Conservation (phyloP, 2,888 invertebrate genomes). For the Apodemia mormo region DNA sequence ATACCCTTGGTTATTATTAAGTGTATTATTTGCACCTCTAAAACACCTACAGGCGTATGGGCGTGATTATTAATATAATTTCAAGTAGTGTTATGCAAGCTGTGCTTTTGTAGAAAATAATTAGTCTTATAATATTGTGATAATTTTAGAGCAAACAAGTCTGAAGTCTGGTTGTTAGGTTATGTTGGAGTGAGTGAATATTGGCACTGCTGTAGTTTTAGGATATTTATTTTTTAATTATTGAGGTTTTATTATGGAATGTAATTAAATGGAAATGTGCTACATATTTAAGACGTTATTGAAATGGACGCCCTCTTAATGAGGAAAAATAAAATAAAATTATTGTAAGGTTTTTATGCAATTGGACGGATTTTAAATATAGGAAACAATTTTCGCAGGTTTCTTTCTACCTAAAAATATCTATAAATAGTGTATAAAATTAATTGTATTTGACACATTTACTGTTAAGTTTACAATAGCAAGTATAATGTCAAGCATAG, state of each 20-base stretch:
- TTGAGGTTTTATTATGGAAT: background rate
- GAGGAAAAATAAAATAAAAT: background rate
- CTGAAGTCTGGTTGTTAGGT: slow-evolving; percentile 9
- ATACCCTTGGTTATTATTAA: too few relatives aligned
- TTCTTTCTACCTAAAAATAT: too few relatives aligned
- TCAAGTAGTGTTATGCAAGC: background rate
- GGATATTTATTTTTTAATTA: slow-evolving; percentile 12
- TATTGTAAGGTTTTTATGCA: too few relatives aligned
- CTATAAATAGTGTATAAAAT: too few relatives aligned
- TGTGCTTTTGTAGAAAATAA: slow-evolving; percentile 10
- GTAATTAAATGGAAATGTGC: background rate
- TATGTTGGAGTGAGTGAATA: slow-evolving; percentile 1
- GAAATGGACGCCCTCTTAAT: background rate
- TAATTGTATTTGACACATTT: too few relatives aligned
- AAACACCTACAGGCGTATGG: background rate
- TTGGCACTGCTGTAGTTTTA: slow-evolving; percentile 12
- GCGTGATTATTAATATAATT: background rate
- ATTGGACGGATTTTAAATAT: too few relatives aligned
- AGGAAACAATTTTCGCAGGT: too few relatives aligned
- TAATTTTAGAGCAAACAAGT: slow-evolving; percentile 20
- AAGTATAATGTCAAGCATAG: too few relatives aligned
- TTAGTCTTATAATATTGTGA: slow-evolving; percentile 17
- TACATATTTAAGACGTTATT: background rate
- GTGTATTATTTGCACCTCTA: background rate
- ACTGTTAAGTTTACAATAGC: too few relatives aligned